Base-by-base conservation (phyloP, 1,140 invertebrate genomes). In the Gonioctena quinquepunctata region DNA sequence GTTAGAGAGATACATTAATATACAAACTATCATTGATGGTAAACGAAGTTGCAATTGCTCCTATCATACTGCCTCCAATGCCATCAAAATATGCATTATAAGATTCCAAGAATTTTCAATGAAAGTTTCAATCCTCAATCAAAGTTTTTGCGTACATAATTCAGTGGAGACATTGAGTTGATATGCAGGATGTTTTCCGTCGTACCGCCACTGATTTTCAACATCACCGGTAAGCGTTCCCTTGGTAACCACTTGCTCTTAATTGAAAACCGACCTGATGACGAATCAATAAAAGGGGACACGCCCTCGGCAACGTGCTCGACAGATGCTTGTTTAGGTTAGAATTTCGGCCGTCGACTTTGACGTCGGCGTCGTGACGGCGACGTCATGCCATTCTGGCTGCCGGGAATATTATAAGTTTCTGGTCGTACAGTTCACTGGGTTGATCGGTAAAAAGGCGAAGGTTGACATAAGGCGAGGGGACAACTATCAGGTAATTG, bases 261-360 rank as follows among this genome's bases (percentile, higher is more conserved):
- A 83, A 83, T 83, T 83, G 81, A 83, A 83, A 83, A 83, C 79
- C 81, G 81, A 83, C 80, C 81, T 83, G 81, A 83, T 83, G 81
- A 83, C 81, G 81, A 83, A 83, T 83, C 81, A 81, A 83, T 83
- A 83, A 82, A 80, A 76, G 74, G 78, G 73, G 74, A 76, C 75
- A 79, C 77, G 74, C 76, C 79, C 75, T 72, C 54, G 57, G 52
- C 21, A 64, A 48, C 63, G 63, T 66, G 63, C 50, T 66, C 49
- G 63, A 54, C 63, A 66, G 63, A 54, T 54, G 63, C 49, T 66
- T 54, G 63, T 66, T 66, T 66, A 66, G 63, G 63, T 66, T 66
- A 66, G 63, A 54, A 60, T 54, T 42, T 42, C 33, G 33, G 33
- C 33, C 33, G 33, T 13, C 33, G 33, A 42, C 33, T 42, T 42